A percentile compares a stretch with the other conserved stretches of the same genome.
phyloP scores from a whole-genome alignment of 2,888 invertebrate genomes.

The Dolichopus griseipennis region DNA sequence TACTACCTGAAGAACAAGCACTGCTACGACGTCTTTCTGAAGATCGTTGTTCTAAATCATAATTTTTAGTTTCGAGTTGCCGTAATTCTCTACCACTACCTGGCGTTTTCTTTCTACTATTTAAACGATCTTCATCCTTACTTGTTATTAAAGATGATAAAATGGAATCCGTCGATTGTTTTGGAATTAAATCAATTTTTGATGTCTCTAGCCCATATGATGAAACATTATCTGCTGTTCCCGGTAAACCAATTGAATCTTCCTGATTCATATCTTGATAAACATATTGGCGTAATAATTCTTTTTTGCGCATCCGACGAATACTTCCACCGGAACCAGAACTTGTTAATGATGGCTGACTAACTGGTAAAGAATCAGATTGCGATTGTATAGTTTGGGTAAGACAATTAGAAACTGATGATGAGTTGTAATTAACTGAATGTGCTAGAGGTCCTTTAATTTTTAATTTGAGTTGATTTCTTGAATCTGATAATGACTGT shows the following conservation, averaged over 20 bases:
- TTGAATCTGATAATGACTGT: slow-evolving; percentile 67
- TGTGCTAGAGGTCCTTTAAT: slow-evolving; percentile 83
- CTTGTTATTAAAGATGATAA: slow-evolving; percentile 70
- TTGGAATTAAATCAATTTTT: slow-evolving; percentile 59
- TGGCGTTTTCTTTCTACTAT: slow-evolving; percentile 46
- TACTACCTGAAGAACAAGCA: slow-evolving; percentile 43
- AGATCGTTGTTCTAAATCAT: slow-evolving; percentile 48
- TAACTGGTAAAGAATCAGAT: slow-evolving; percentile 19
- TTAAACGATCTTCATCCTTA: slow-evolving; percentile 55
- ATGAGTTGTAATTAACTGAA: slow-evolving; percentile 58
- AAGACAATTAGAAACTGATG: slow-evolving; percentile 47
- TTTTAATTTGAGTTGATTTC: slow-evolving; percentile 81
- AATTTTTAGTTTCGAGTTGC: slow-evolving; percentile 50
- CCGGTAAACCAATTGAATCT: slow-evolving; percentile 53
- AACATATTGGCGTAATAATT: slow-evolving; percentile 73
- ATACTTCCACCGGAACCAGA: slow-evolving; percentile 54
- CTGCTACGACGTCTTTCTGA: slow-evolving; percentile 45
- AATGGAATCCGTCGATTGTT: slow-evolving; percentile 83
- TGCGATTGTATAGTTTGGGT: slow-evolving; percentile 22
- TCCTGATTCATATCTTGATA: slow-evolving; percentile 81
- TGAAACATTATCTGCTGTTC: slow-evolving; percentile 37
- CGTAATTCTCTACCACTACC: slow-evolving; percentile 53
- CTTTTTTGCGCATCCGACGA: slow-evolving; percentile 82
- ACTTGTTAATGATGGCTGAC: slow-evolving; percentile 10
- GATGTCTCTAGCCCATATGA: slow-evolving; percentile 40